A percentile compares a stretch with the other conserved stretches of the same genome.
Evolutionary conservation across 2,888 invertebrate species (phyloP).

Genomic region (Rhagophthalmus giganteus): DNA sequence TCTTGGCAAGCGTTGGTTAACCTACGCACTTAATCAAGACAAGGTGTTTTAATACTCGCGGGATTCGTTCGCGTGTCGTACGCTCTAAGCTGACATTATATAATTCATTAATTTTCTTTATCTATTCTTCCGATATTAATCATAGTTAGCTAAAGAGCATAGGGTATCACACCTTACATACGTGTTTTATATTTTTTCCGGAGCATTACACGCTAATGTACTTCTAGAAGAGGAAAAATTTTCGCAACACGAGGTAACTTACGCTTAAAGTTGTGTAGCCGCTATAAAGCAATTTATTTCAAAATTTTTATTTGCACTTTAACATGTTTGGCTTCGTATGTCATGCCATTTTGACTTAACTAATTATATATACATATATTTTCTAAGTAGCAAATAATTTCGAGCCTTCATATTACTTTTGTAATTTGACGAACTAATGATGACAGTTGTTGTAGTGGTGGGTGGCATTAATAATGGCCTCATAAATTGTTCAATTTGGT

Average conservation of each 20-base stretch:
- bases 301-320: slow-evolving; percentile 38
- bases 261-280: slow-evolving; percentile 45
- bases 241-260: slow-evolving; percentile 49
- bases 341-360: slow-evolving; percentile 43
- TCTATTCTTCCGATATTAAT: slow-evolving; percentile 49
- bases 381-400: too few species aligned
- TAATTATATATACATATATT: slow-evolving; percentile 21
- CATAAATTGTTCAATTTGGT: slow-evolving; percentile 9
- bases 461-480: slow-evolving; percentile 19
- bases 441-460: slow-evolving; percentile 8
- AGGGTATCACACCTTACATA: slow-evolving; percentile 43
- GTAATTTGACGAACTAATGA: too few species aligned
- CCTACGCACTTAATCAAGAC: slow-evolving; percentile 28
- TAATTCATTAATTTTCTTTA: slow-evolving; percentile 50
- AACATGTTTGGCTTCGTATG: slow-evolving; percentile 44
- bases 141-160: slow-evolving; percentile 51
- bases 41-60: slow-evolving; percentile 26
- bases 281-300: slow-evolving; percentile 50
- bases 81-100: slow-evolving; percentile 45
- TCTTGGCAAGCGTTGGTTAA: slow-evolving; percentile 19
- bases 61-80: slow-evolving; percentile 36
- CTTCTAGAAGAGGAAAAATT: slow-evolving; percentile 49
- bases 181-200: slow-evolving; percentile 49
- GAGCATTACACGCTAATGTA: slow-evolving; percentile 52
- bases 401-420: too few species aligned